Evolutionary conservation across 2,888 invertebrate genomes (phyloP), one percentile per base, ranked within the genome.

Genomic region (Subacronicta megacephala): DNA sequence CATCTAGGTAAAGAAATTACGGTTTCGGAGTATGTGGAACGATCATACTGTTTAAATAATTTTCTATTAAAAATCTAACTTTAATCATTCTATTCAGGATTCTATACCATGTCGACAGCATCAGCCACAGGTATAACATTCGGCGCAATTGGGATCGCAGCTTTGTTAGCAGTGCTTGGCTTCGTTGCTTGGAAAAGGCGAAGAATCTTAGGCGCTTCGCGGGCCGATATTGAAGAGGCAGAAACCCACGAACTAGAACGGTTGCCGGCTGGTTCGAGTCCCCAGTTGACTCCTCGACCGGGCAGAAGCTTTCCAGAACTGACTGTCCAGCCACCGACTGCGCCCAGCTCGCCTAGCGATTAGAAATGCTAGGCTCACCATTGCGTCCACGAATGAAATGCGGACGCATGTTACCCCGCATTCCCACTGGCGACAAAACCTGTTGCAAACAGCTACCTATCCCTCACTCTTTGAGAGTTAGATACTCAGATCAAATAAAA

Each of bases 91-190:
- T 36, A 43, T 57, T 51, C 82, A 93, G 93, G 92, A 38, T 62
- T 89, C 44, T 89, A 90, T 78, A 82, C 86, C 62, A 87, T 93
- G 87, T 90, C 93, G 16, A 88, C 87, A 73, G 92, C 91, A n/a
- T 90, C 93, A 12, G 85, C 85, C 0, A 88, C 89, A 0, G 90
- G 90, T 6, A 85, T 93, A 43, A 85, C 86, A 1, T 81, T 92
- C 17, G 93, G 90, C 4, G 82, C 76, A 0, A 79, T 92, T 7
- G 77, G 82, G 1, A 79, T 89, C 1, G 72, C 78, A 0, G 66
- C 72, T 0, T 71, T 85, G 20, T 72, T 93, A 1, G 71, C 53
- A 2, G 47, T 85, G 1, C 76, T 92, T 0, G 90, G 83, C 0
- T 78, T 86, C 35, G 45, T 87, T 1, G 89, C 85, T 0, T 93